Base-by-base conservation (phyloP, 2,113 vertebrate genomes). In the Rhea pennata region DNA sequence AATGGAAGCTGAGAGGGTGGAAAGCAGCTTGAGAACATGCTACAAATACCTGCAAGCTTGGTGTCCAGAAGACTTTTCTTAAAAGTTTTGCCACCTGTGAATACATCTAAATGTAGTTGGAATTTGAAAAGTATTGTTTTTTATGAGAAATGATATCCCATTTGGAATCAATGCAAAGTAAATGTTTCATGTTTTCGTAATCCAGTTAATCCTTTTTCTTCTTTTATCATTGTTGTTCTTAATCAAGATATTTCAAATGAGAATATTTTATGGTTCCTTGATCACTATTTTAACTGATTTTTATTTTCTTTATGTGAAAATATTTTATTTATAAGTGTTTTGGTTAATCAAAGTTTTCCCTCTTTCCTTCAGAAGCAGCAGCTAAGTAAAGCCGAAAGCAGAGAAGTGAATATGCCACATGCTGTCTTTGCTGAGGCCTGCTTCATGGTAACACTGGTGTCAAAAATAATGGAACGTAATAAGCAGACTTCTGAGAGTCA, bases 301-400 rank as follows among this genome's bases (percentile, higher is more conserved):
- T 65, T 80, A 70, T 74, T 88, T 54, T 0, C 23, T 66, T 80
- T 36, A 50, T 51, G 17, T 64, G 27, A 93, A 93, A 91, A 71
- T 54, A 59, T 50, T 84, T 61, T 73, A 46, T 64, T 84, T 87
- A 9, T 29, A 61, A 65, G 42, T 15, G 5, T 10, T 86, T 53
- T 40, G 1, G 1, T 14, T 72, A 24, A 56, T 50, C 19, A 76
- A 50, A 48, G 1, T 4, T 69, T 36, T 40, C 1, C 3, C 5
- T 29, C 64, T 84, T 66, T 64, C 22, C 24, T 39, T 33, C 3
- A 24, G 23, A 70, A 80, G 24, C 8, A 58, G 58, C 4, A 59
- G 19, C 4, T 81, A 87, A 54, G 26, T 20, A 39, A 66, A 72
- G 15, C 12, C 24, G 76, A 95, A 92, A 70, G 16, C 39, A 70